These are phyloP conservation scores for Pollicipes pollicipes DNA, from an alignment of 1,140 invertebrate genomes.

Conservation along the genomic window DNA sequence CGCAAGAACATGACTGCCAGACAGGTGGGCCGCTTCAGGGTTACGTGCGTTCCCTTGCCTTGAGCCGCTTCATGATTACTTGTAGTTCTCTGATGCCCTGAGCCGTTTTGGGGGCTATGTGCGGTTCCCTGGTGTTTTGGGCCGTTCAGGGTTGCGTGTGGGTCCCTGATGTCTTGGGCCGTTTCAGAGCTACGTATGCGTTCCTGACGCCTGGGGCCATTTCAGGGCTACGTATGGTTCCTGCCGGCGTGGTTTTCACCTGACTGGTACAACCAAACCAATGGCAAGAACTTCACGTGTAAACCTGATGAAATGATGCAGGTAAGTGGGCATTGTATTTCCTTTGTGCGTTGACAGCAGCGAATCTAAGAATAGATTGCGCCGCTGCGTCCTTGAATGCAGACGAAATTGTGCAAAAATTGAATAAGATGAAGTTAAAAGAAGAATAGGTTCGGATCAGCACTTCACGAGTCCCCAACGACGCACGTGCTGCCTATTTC, in stretches of 20 bases:
- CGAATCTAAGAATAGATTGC: too few relatives aligned
- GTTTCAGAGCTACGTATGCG: too few relatives aligned
- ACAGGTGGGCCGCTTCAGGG: constrained; percentile 16
- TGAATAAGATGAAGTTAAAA: too few relatives aligned
- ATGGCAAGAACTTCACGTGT: background rate
- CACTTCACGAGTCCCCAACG: too few relatives aligned
- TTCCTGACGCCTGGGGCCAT: too few relatives aligned
- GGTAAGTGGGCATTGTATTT: background rate
- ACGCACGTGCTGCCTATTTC: too few relatives aligned
- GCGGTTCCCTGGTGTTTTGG: too few relatives aligned
- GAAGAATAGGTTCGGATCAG: too few relatives aligned
- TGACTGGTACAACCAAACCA: constrained; percentile 44
- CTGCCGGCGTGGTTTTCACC: constrained; percentile 47
- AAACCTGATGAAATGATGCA: background rate
- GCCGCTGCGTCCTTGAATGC: too few relatives aligned
- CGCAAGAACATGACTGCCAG: constrained; percentile 33
- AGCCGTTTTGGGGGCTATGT: too few relatives aligned
- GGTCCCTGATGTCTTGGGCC: background rate
- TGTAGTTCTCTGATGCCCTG: background rate
- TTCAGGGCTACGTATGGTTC: constrained; percentile 62
- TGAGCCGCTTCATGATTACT: background rate
- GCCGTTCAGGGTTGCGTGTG: background rate
- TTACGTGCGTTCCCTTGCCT: background rate
- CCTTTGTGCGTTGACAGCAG: too few relatives aligned
- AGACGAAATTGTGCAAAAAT: too few relatives aligned